Evolutionary conservation across 2,888 invertebrate species (phyloP), one percentile per base, ranked within the genome.

Genomic region (Apodemia duryi): DNA sequence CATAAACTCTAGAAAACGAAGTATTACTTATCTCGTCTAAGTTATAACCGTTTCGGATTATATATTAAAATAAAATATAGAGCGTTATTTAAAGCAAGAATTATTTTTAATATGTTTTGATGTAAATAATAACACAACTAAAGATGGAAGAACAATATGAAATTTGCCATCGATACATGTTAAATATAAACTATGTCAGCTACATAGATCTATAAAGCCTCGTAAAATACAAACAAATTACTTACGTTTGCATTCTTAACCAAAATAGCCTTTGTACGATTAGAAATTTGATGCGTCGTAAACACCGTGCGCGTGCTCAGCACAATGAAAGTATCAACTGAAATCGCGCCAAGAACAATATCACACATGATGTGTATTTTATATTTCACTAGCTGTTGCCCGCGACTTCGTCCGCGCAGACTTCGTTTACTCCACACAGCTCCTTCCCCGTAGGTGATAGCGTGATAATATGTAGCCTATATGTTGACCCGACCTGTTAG

Each of bases 241-340:
- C 32, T 60, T 60, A 60, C 35, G 57, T 13, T 60, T 13, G 57
- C 57, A 60, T 60, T 60, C 57, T 35, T 13, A 32, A 60, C 57
- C n/a, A 60, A 60, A 60, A 60, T 60, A 60, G n/a, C 57, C 6
- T 60, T 32, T 35, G 32, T 60, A 35, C 32, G 54, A 57, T 60
- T 60, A 32, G 29, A 60, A 60, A 60, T 60, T 5, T 60, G 57
- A 60, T 60, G 57, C 57, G 32, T 60, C 57, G 57, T 35, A 60
- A 60, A 60, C n/a, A 54, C 29, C 11, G 29, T 28, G 54, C 57
- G 57, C 57, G 32, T 57, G 32, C 32, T 60, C 57, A 60, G 57
- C 57, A 60, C n/a, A 35, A 35, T 60, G 13, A n/a, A 60, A 32
- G 57, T 60, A 60, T 60, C 57, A 60, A 32, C 57, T 60, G 57